A percentile compares a stretch with the other conserved stretches of the same genome.
Conservation (phyloP, 2,797 vertebrate genomes). For the Centroberyx gerrardi region DNA sequence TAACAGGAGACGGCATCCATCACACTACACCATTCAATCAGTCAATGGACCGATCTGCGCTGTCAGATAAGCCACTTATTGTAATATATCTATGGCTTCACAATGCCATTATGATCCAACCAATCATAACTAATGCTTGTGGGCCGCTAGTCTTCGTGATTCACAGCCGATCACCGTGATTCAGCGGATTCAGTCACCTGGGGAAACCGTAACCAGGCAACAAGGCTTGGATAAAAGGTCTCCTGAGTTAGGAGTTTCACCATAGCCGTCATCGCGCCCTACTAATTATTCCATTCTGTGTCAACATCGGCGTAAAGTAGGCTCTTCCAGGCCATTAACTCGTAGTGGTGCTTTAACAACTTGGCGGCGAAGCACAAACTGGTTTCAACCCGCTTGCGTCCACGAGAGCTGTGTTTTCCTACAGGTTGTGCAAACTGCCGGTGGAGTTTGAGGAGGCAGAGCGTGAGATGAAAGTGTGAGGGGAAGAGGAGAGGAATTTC, state of each 20-base stretch:
- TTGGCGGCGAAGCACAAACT: constrained; percentile 53
- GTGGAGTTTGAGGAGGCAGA: constrained; percentile 37
- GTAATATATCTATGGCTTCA: constrained; percentile 61
- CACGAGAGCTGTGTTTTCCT: constrained; percentile 53
- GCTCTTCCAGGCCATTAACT: constrained; percentile 71
- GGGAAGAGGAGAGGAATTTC: constrained; percentile 60
- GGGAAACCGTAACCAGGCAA: constrained; percentile 76
- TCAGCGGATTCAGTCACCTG: constrained; percentile 69
- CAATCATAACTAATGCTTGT: constrained; percentile 48
- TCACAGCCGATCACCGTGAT: constrained; percentile 54
- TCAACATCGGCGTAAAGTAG: constrained; percentile 69
- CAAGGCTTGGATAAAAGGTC: constrained; percentile 54
- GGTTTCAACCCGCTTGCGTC: constrained; percentile 54
- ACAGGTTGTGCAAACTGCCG: constrained; percentile 68
- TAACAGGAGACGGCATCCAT: constrained; percentile 49
- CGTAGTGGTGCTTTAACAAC: constrained; percentile 75
- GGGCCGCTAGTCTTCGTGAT: constrained; percentile 45
- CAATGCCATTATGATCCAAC: constrained; percentile 45
- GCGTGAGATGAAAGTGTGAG: constrained; percentile 60
- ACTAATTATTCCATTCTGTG: constrained; percentile 74
- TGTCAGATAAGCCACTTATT: constrained; percentile 61
- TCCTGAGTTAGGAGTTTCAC: constrained; percentile 53
- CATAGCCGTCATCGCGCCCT: constrained; percentile 29
- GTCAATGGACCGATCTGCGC: constrained; percentile 54
- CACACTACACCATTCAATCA: constrained; percentile 37